phyloP scores from a whole-genome alignment of 2,888 invertebrate genomes.

The Geotrupes spiniger region DNA sequence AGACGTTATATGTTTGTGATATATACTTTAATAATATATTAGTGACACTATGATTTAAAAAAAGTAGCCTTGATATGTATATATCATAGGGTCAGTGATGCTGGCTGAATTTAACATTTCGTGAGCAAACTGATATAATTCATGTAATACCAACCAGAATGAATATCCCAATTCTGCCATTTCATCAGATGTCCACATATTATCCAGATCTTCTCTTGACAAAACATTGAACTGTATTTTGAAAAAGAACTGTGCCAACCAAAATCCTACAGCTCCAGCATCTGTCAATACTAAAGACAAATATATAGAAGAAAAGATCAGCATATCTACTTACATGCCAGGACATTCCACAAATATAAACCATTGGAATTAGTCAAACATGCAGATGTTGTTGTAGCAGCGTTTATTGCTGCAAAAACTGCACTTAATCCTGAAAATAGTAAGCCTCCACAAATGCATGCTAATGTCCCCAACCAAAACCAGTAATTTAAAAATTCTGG shows the following conservation, averaged over 20 bases:
- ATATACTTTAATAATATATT: no score
- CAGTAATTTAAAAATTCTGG: conserved; percentile 65
- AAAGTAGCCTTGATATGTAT: neutral
- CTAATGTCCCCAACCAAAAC: conserved; percentile 75
- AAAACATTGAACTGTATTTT: conserved; percentile 81
- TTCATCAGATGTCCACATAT: conserved; percentile 80
- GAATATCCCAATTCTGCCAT: conserved; percentile 82
- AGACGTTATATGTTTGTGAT: no score
- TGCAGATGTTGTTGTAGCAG: conserved; percentile 71
- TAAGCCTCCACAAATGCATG: conserved; percentile 66
- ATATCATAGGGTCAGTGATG: neutral
- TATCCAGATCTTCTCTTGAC: conserved; percentile 72
- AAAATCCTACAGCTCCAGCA: conserved; percentile 72
- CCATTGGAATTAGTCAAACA: conserved; percentile 65
- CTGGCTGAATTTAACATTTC: no score
- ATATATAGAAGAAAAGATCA: neutral
- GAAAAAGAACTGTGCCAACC: conserved; percentile 80
- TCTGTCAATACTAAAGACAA: conserved; percentile 68
- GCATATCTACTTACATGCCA: conserved; percentile 63
- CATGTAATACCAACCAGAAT: conserved; percentile 65
- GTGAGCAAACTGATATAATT: no score
- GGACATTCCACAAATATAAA: conserved; percentile 73
- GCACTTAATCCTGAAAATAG: conserved; percentile 68
- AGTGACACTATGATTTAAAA: conserved; percentile 1
- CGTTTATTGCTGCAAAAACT: conserved; percentile 75